Conservation (phyloP, 1,140 invertebrate species). For the Drosophila mayri region DNA sequence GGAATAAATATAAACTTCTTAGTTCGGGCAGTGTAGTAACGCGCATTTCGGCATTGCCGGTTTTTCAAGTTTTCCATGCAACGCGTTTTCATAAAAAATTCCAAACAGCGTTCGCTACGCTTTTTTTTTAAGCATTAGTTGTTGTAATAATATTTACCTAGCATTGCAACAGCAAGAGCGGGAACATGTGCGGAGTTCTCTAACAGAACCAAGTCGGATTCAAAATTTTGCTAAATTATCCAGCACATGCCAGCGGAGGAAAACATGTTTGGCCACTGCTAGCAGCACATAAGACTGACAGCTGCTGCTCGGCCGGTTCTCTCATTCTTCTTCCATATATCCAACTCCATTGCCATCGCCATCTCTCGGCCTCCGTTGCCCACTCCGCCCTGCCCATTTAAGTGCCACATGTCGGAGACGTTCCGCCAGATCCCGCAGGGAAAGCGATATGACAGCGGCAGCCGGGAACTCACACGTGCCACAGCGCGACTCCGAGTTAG, state of each 20-base stretch:
- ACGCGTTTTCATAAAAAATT: conserved; percentile 60
- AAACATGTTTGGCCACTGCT: conserved; percentile 67
- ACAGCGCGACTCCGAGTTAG: conserved; percentile 28
- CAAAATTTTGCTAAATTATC: conserved; percentile 62
- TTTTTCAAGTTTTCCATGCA: conserved; percentile 79
- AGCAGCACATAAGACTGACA: conserved; percentile 63
- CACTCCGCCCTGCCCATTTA: conserved; percentile 60
- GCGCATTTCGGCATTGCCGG: conserved; percentile 58
- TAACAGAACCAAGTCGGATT: conserved; percentile 41
- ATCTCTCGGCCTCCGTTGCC: not conserved
- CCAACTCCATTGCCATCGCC: conserved; percentile 10
- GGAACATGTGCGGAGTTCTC: conserved; percentile 39
- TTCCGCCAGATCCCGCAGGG: conserved; percentile 36
- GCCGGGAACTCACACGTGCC: conserved; percentile 56
- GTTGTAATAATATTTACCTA: conserved; percentile 68
- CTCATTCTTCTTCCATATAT: conserved; percentile 15
- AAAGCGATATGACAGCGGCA: conserved; percentile 59
- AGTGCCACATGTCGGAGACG: conserved; percentile 70
- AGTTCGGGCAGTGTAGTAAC: not conserved
- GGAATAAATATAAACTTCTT: not conserved
- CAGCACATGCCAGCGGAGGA: conserved; percentile 32
- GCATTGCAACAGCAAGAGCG: conserved; percentile 40
- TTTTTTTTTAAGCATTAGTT: conserved; percentile 27
- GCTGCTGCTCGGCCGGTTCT: conserved; percentile 55
- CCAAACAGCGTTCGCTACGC: conserved; percentile 35